Base-by-base conservation (phyloP, 1,140 invertebrate species). In the Heliothis subflexa region DNA sequence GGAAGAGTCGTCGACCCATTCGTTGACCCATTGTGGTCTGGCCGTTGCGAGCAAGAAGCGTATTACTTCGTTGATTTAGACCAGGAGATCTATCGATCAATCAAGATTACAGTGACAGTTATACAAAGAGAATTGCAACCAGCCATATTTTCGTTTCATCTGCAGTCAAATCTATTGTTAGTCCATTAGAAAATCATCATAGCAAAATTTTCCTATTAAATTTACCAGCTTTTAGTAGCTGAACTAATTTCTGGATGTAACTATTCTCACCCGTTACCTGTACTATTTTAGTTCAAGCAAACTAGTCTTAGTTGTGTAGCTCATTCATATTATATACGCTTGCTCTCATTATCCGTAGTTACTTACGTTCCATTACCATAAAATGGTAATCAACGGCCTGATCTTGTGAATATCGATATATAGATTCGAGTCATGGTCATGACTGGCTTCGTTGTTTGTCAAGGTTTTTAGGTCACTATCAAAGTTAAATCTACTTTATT, bases 21-120 rank as follows among this genome's bases (percentile, higher is more conserved):
- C 13, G 5, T 57, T 57, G 55, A 57, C 55, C 55, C 21, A 57
- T 57, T 57, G 55, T 57, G 55, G 55, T 25, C 18, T 11, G 21
- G 16, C 55, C 21, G 11, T 21, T 10, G 54, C 16, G 21, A 55
- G 9, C n/a, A 21, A 57, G 11, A 57, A 25, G 55, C 2, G 4
- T 25, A 57, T 57, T 25, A 25, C 10, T 57, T 57, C 11, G 55
- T 57, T 25, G 11, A 12, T 57, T 57, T 57, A 40, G 55, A 57
- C 10, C 54, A 57, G 55, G 21, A 21, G 9, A 13, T 13, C 21
- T 12, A 57, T 57, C 55, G 12, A 57, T 57, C 21, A 57, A 57
- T 40, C 55, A 57, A 25, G 21, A 13, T 12, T 18, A 57, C 21
- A 57, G 4, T 40, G 33, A 40, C 33, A 40, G 33, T 40, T 40